These are phyloP conservation scores for Cataglyphis rosenhaueri DNA, from an alignment of 2,888 invertebrate species.

Conservation along the genomic window DNA sequence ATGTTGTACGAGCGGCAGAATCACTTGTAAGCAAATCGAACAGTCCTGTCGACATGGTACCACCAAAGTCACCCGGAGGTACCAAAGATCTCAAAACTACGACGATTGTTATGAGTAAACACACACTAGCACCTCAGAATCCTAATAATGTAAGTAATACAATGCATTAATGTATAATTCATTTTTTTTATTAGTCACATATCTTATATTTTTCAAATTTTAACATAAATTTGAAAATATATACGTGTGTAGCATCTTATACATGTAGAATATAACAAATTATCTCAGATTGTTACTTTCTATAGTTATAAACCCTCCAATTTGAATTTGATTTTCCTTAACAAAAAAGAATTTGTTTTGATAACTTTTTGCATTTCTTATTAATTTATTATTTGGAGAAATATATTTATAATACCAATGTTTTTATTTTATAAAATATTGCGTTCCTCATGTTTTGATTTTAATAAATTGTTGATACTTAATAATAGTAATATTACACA, in stretches of 20 bases:
- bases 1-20: conserved; percentile 96
- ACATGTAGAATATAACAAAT: neutral
- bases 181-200: neutral
- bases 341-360: neutral
- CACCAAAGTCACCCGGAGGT: conserved; percentile 92
- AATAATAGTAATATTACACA: neutral
- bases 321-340: neutral
- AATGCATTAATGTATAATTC: conserved; percentile 18
- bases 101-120: conserved; percentile 97
- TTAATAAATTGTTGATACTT: conserved; percentile 1
- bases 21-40: conserved; percentile 89
- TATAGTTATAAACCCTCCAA: neutral
- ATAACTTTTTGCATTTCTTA: neutral
- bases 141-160: conserved; percentile 86
- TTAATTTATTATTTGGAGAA: neutral
- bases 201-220: conserved; percentile 6
- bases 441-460: conserved; percentile 15
- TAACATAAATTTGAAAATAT: conserved; percentile 2
- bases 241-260: neutral
- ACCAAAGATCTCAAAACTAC: conserved; percentile 93
- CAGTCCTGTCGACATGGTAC: conserved; percentile 86
- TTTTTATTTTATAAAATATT: conserved; percentile 3
- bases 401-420: neutral
- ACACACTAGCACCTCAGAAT: conserved; percentile 92
- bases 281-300: neutral